These are phyloP conservation scores for Andrena cerasifolii DNA, from an alignment of 1,140 invertebrate genomes.

Conservation along the genomic window DNA sequence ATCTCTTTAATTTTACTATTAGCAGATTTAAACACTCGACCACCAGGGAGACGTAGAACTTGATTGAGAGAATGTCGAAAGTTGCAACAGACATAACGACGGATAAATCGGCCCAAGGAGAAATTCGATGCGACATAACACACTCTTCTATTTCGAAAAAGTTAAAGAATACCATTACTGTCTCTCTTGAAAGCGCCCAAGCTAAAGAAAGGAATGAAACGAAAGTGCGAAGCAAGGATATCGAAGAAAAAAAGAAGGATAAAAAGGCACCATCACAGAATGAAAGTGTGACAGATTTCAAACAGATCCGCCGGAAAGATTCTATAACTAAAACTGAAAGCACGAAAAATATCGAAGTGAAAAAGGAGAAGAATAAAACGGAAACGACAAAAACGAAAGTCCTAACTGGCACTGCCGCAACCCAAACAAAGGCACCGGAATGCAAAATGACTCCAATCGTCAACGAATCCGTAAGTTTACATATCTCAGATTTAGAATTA, in stretches of 20 bases:
- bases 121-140: neutral
- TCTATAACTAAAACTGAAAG: neutral
- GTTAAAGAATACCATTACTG: neutral
- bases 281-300: neutral
- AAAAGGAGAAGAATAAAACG: constrained; percentile 6
- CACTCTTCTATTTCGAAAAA: neutral
- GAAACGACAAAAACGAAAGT: neutral
- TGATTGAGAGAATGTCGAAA: neutral
- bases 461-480: constrained; percentile 40
- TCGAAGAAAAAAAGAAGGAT: neutral
- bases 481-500: too few species aligned
- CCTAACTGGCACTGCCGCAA: neutral
- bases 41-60: too few species aligned
- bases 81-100: neutral
- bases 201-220: neutral
- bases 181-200: neutral
- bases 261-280: neutral
- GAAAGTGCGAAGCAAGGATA: neutral
- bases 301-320: neutral
- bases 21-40: too few species aligned
- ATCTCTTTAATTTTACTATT: too few species aligned
- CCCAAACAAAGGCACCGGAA: neutral
- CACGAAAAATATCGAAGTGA: neutral
- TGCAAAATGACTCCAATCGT: constrained; percentile 58
- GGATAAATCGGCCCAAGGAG: neutral